These are phyloP conservation scores for Chrysemys picta DNA, from an alignment of 2,113 vertebrate genomes.

Conservation along the genomic window DNA sequence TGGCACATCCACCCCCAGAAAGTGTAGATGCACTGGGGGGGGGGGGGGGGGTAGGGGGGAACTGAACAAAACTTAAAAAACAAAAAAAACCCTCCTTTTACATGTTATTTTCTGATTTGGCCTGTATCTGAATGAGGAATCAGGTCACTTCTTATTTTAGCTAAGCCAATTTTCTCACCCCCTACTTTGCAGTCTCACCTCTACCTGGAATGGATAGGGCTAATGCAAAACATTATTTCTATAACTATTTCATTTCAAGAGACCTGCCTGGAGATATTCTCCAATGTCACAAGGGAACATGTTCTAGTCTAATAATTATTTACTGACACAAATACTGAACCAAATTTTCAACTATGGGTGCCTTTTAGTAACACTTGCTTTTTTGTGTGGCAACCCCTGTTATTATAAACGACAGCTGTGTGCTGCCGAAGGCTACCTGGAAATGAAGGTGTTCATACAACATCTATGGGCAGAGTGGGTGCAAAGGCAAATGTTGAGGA, in stretches of 20 bases:
- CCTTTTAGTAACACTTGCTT: background rate
- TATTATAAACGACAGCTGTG: background rate
- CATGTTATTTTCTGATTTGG: background rate
- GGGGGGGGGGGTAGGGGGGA: background rate
- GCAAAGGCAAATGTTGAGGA: background rate
- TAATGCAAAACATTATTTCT: background rate
- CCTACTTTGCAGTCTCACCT: background rate
- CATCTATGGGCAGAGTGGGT: background rate
- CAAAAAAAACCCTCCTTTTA: background rate
- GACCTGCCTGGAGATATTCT: background rate
- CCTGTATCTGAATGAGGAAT: background rate
- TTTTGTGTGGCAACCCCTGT: background rate
- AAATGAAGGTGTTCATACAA: background rate
- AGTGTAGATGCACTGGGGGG: background rate
- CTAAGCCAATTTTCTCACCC: background rate
- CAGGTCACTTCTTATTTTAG: background rate
- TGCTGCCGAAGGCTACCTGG: background rate
- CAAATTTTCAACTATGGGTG: background rate
- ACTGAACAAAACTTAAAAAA: background rate
- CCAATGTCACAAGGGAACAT: background rate
- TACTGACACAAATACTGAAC: background rate
- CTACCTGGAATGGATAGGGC: background rate
- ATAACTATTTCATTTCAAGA: background rate
- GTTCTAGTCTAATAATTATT: background rate
- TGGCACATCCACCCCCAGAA: background rate